These are phyloP conservation scores for Eulemur rubriventer DNA, from an alignment of 2,797 vertebrate genomes.

Conservation along the genomic window DNA sequence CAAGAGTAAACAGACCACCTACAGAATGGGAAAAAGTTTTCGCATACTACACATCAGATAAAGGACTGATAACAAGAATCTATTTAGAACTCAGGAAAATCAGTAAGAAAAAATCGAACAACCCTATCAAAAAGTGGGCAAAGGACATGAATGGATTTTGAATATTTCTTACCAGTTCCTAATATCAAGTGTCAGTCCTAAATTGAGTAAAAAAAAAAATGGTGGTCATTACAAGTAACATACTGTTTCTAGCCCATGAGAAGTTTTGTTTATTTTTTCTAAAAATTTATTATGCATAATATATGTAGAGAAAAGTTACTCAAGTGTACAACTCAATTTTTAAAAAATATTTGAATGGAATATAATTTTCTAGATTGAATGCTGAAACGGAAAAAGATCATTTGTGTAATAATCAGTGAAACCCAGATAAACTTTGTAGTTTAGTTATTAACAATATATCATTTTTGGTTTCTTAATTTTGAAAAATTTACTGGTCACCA, in stretches of 20 bases:
- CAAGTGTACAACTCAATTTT: neutral
- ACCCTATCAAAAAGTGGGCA: no score
- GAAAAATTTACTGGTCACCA: neutral
- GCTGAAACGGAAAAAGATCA: neutral
- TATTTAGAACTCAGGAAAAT: no score
- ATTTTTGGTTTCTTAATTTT: neutral
- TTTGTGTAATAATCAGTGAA: neutral
- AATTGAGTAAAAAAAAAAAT: neutral
- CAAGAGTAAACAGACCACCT: no score
- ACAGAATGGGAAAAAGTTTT: no score
- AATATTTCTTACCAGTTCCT: neutral
- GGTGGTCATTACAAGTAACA: no score
- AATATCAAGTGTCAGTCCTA: neutral
- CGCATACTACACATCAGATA: no score
- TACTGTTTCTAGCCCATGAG: neutral
- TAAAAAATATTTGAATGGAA: neutral
- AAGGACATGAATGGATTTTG: no score
- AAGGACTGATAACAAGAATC: no score
- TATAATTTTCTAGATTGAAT: neutral
- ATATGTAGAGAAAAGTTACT: neutral
- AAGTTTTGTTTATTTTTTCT: neutral
- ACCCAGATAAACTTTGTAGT: neutral
- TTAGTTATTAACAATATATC: neutral
- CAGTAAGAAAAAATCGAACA: no score
- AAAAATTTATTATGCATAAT: neutral